Evolutionary conservation across 2,888 invertebrate species (phyloP).

Genomic region (Imbricaverruca yamaguchii): DNA sequence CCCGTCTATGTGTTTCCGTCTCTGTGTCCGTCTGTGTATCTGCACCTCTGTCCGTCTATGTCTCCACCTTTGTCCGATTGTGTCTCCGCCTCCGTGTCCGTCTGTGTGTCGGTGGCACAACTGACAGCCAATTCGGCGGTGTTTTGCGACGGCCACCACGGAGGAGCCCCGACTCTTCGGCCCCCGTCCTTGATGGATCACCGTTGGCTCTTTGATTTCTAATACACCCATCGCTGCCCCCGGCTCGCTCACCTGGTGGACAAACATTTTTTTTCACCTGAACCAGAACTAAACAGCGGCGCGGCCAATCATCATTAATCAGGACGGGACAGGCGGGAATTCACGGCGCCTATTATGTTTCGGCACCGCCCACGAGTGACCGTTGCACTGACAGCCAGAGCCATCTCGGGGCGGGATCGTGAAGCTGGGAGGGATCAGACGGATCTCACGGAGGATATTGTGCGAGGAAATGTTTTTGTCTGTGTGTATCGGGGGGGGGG

Average conservation of each 20-base stretch:
- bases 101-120: no score
- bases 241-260: neutral
- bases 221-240: neutral
- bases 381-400: neutral
- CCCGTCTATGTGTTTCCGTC: no score
- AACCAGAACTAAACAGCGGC: slow-evolving; percentile 14
- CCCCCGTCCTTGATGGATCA: neutral
- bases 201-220: neutral
- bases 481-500: no score
- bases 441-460: no score
- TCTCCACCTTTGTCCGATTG: no score
- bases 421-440: neutral
- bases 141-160: slow-evolving; percentile 1
- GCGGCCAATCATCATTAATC: slow-evolving; percentile 17
- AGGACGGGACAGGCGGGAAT: neutral
- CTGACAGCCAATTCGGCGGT: neutral
- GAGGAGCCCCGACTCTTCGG: neutral
- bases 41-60: no score
- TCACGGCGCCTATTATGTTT: slow-evolving; percentile 10
- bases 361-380: neutral
- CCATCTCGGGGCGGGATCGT: neutral
- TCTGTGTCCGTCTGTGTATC: no score
- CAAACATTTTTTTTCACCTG: slow-evolving; percentile 21
- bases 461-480: no score
- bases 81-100: no score